Evolutionary conservation across 2,113 vertebrate species (phyloP).

Genomic region (Mesitornis unicolor): DNA sequence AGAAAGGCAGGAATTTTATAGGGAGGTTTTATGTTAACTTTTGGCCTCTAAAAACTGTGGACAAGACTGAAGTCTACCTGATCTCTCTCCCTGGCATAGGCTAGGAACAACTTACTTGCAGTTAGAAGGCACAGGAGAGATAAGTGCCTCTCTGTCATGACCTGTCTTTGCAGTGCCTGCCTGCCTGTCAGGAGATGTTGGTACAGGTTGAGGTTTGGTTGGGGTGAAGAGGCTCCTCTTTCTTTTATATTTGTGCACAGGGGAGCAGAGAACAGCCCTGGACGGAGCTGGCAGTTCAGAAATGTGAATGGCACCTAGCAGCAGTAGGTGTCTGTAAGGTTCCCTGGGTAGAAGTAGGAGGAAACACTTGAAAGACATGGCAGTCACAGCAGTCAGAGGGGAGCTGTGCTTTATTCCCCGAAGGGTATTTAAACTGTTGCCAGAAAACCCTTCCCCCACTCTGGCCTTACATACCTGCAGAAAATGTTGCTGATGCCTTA

Average conservation of each 20-base stretch:
- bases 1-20: not conserved
- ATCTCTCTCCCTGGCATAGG: not conserved
- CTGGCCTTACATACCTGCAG: not conserved
- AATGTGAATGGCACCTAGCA: not conserved
- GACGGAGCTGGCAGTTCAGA: not conserved
- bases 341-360: not conserved
- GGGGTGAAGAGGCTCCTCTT: not conserved
- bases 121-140: not conserved
- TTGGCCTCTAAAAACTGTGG: not conserved
- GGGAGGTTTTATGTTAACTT: not conserved
- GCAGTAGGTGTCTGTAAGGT: not conserved
- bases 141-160: not conserved
- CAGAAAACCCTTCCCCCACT: not conserved
- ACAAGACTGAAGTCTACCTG: not conserved
- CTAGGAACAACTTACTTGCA: not conserved
- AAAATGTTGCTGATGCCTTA: not conserved
- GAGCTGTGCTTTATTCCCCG: not conserved
- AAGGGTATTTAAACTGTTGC: not conserved
- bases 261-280: not conserved
- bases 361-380: not conserved
- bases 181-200: not conserved
- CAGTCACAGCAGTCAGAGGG: not conserved
- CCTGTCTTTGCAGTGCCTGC: not conserved
- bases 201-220: not conserved
- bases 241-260: not conserved